These are phyloP conservation scores for Hippoglossus stenolepis DNA, from an alignment of 2,113 vertebrate species.

Conservation along the genomic window DNA sequence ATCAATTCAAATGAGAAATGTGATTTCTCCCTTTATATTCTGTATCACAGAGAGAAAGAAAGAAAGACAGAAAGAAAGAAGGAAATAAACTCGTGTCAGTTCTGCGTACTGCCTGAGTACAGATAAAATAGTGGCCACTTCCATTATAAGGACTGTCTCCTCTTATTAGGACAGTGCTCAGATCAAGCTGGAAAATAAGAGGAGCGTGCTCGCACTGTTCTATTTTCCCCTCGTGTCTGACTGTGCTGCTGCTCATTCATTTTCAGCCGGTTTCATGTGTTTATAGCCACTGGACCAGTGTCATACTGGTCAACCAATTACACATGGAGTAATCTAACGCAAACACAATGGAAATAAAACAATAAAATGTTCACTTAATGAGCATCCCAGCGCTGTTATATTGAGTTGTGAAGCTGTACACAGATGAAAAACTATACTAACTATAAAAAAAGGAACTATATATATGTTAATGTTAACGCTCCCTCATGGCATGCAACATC, in stretches of 20 bases:
- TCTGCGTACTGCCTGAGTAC: constrained; percentile 7
- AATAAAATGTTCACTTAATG: no score
- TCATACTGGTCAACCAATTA: background rate
- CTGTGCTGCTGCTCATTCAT: constrained; percentile 8
- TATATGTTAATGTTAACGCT: background rate
- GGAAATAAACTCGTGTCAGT: constrained; percentile 5
- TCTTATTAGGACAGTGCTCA: constrained; percentile 41
- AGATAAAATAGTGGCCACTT: constrained; percentile 12
- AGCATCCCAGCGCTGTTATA: no score
- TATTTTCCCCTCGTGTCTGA: constrained; percentile 18
- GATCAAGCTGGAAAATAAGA: constrained; percentile 24
- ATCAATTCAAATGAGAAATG: constrained; percentile 41
- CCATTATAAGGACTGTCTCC: constrained; percentile 28
- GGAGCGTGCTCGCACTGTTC: background rate
- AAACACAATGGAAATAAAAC: no score
- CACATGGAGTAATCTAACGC: background rate
- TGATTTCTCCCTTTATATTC: constrained; percentile 23
- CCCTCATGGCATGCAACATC: background rate
- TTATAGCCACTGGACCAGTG: background rate
- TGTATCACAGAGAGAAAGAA: background rate
- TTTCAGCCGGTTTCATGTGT: background rate
- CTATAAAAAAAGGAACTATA: background rate
- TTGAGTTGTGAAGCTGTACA: no score
- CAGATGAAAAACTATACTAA: no score
- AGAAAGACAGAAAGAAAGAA: background rate